A percentile compares a stretch with the other conserved stretches of the same genome.
Evolutionary conservation across 1,140 invertebrate genomes (phyloP).

Genomic region (Eueides isabella): DNA sequence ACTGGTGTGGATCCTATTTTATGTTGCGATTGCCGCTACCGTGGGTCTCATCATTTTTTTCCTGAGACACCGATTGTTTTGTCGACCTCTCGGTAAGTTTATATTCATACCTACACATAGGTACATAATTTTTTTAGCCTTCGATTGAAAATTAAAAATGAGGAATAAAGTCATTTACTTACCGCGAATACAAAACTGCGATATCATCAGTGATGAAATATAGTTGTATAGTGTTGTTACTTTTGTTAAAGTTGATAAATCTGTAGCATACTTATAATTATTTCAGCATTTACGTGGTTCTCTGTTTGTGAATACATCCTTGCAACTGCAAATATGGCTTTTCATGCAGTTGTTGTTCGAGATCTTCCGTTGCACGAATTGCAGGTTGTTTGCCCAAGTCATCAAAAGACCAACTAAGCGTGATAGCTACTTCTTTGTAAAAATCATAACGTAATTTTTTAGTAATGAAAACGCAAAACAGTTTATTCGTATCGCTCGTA

Average conservation of each 20-base stretch:
- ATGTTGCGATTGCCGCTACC: constrained; percentile 89
- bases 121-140: not conserved
- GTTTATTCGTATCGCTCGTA: constrained; percentile 10
- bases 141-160: not conserved
- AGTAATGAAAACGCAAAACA: not conserved
- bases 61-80: constrained; percentile 92
- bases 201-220: too few relatives aligned
- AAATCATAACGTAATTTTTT: not conserved
- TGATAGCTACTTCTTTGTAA: not conserved
- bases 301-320: constrained; percentile 95
- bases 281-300: constrained; percentile 96
- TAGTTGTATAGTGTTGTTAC: not conserved
- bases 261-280: constrained; percentile 15
- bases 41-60: constrained; percentile 93
- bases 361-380: constrained; percentile 93
- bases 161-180: too few relatives aligned
- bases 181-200: too few relatives aligned
- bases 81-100: constrained; percentile 92
- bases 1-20: constrained; percentile 85
- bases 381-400: constrained; percentile 84
- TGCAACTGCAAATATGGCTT: constrained; percentile 94
- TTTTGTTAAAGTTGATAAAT: not conserved
- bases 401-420: constrained; percentile 56
- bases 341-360: constrained; percentile 92
- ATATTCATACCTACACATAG: not conserved